These are phyloP conservation scores for Ips nitidus DNA, from an alignment of 1,140 invertebrate genomes.

Conservation along the genomic window DNA sequence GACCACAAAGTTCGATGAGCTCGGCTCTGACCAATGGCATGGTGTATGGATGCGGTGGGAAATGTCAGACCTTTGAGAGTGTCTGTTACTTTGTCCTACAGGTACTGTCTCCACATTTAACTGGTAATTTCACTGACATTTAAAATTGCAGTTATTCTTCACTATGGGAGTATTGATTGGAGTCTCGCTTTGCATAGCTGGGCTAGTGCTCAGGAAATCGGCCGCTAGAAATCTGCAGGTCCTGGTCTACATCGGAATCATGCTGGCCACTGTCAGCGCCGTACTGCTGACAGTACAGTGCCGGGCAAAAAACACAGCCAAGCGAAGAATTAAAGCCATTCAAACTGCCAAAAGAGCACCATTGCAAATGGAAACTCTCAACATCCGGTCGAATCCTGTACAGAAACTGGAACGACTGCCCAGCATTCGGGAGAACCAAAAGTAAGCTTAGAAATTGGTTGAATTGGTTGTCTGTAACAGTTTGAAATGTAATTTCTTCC, in stretches of 20 bases:
- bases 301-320: constrained; percentile 59
- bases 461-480: neutral
- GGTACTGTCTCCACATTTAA: constrained; percentile 46
- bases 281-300: constrained; percentile 63
- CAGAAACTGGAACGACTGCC: constrained; percentile 39
- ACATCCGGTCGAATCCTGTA: constrained; percentile 23
- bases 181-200: constrained; percentile 62
- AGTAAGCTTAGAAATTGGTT: constrained; percentile 23
- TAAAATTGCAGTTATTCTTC: constrained; percentile 58
- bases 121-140: neutral
- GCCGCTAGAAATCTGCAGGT: constrained; percentile 62
- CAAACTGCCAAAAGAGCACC: constrained; percentile 44
- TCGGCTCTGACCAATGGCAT: constrained; percentile 49
- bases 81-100: constrained; percentile 67
- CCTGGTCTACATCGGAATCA: constrained; percentile 62
- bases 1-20: constrained; percentile 48
- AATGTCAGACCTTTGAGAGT: constrained; percentile 66
- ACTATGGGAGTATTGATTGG: constrained; percentile 64
- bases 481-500: constrained; percentile 17
- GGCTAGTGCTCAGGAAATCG: constrained; percentile 59
- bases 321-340: constrained; percentile 50
- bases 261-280: constrained; percentile 61
- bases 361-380: constrained; percentile 45
- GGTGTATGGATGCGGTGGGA: constrained; percentile 63
- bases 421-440: constrained; percentile 33